Evolutionary conservation across 2,797 vertebrate genomes (phyloP).

Genomic region (Gastrophryne carolinensis): DNA sequence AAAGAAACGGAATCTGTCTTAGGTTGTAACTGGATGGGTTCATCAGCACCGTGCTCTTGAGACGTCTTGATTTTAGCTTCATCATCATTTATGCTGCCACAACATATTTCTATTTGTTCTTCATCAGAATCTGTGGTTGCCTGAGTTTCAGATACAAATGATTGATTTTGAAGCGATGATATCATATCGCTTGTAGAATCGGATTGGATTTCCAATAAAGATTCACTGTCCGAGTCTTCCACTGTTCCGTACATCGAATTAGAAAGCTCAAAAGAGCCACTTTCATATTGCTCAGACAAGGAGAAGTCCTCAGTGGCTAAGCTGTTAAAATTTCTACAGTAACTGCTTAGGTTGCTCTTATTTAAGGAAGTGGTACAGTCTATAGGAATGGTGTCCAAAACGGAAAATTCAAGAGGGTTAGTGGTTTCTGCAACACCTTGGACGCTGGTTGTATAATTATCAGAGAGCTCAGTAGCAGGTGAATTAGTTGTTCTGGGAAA

Average conservation of each 20-base stretch:
- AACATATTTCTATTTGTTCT: slow-evolving; percentile 83
- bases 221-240: slow-evolving; percentile 78
- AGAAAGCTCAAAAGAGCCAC: slow-evolving; percentile 51
- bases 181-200: slow-evolving; percentile 44
- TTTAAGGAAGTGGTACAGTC: slow-evolving; percentile 69
- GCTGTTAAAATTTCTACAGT: slow-evolving; percentile 77
- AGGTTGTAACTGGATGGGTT: slow-evolving; percentile 22
- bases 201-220: slow-evolving; percentile 62
- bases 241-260: slow-evolving; percentile 75
- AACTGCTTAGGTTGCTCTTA: slow-evolving; percentile 77
- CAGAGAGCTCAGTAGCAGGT: neutral
- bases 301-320: slow-evolving; percentile 64
- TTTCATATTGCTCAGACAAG: slow-evolving; percentile 50
- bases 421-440: neutral
- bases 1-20: slow-evolving; percentile 41
- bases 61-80: neutral
- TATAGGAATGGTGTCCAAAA: slow-evolving; percentile 68
- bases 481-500: slow-evolving; percentile 11
- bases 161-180: neutral
- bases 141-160: slow-evolving; percentile 29
- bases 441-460: neutral
- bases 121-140: slow-evolving; percentile 72
- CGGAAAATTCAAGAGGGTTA: slow-evolving; percentile 64
- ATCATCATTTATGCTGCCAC: neutral
- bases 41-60: neutral